A percentile compares a stretch with the other conserved stretches of the same genome.
These are phyloP conservation scores for Odobenus rosmarus DNA, from an alignment of 2,113 vertebrate genomes.

Conservation along the genomic window DNA sequence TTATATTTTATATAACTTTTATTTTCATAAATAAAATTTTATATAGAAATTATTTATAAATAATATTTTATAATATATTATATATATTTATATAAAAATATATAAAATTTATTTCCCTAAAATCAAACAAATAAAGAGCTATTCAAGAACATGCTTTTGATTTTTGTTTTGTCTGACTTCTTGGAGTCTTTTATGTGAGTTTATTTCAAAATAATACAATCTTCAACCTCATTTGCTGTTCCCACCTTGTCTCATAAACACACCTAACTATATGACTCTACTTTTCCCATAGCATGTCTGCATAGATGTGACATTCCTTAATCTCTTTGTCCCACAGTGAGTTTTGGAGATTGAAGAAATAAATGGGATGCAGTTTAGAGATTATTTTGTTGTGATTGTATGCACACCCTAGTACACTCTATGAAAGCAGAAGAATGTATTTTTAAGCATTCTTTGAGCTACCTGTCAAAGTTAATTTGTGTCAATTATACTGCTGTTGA, in stretches of 20 bases:
- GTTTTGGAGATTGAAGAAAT: constrained; percentile 68
- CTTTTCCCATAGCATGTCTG: constrained; percentile 30
- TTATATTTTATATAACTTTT: too few relatives aligned
- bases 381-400: constrained; percentile 49
- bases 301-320: constrained; percentile 56
- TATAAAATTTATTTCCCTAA: background rate
- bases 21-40: too few relatives aligned
- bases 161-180: background rate
- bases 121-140: background rate
- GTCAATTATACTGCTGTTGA: constrained; percentile 70
- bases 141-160: background rate
- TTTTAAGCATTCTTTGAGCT: constrained; percentile 64
- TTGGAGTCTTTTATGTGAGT: background rate
- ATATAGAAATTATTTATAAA: background rate
- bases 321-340: constrained; percentile 52
- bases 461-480: constrained; percentile 74
- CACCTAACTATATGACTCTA: background rate
- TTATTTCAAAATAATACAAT: constrained; percentile 40
- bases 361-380: constrained; percentile 50
- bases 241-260: background rate
- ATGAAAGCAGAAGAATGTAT: constrained; percentile 41
- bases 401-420: background rate
- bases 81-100: background rate
- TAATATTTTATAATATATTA: too few relatives aligned
- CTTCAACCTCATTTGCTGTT: background rate